Conservation (phyloP, 2,888 invertebrate genomes). For the Nebria brevicollis region DNA sequence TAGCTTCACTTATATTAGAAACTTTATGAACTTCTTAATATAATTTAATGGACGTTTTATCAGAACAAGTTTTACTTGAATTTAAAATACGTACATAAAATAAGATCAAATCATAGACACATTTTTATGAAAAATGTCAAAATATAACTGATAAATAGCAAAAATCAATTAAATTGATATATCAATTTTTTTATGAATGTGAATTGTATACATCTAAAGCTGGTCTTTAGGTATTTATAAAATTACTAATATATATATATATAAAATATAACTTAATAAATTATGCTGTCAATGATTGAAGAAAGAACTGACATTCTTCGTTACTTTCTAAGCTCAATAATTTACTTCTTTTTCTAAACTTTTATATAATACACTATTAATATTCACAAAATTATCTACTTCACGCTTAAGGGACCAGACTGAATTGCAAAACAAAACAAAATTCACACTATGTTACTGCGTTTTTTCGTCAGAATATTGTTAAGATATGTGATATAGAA, state of each 20-base stretch:
- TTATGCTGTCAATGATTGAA: background rate
- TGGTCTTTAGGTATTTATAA: constrained; percentile 36
- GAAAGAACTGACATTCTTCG: constrained; percentile 16
- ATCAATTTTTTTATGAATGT: constrained; percentile 16
- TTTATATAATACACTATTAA: constrained; percentile 13
- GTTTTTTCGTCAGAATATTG: constrained; percentile 4
- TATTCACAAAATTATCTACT: background rate
- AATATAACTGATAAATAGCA: constrained; percentile 13
- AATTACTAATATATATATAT: background rate
- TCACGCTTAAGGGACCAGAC: constrained; percentile 44
- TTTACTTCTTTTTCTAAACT: constrained; percentile 5
- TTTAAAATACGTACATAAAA: background rate
- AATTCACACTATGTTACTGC: constrained; percentile 3
- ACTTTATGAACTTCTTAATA: no score
- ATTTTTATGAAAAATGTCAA: background rate
- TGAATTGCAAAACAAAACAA: constrained; percentile 26
- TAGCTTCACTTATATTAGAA: no score
- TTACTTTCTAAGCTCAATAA: constrained; percentile 12
- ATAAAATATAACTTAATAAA: background rate
- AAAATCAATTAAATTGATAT: background rate
- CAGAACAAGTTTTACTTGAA: no score
- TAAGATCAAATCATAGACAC: background rate
- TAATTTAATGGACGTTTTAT: no score
- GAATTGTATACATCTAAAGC: constrained; percentile 38
- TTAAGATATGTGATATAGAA: background rate